A percentile compares a stretch with the other conserved stretches of the same genome.
phyloP scores from a whole-genome alignment of 2,888 invertebrate genomes.

The Platycheirus rosarum region DNA sequence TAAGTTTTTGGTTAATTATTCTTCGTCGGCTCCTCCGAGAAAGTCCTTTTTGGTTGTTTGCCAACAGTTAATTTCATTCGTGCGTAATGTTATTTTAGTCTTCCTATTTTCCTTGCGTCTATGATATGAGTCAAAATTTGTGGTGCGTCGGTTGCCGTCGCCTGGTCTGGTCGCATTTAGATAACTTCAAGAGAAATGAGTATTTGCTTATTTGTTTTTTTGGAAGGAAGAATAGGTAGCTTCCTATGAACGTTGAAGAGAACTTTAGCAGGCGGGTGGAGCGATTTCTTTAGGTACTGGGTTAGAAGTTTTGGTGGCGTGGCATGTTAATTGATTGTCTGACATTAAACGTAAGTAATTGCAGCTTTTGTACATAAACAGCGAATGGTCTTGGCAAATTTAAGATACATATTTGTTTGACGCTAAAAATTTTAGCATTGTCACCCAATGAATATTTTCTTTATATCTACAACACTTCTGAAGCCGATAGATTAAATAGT shows the following conservation, averaged over 20 bases:
- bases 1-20: constrained; percentile 72
- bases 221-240: neutral
- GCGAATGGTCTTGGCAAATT: constrained; percentile 49
- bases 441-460: no score
- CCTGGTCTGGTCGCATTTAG: constrained; percentile 59
- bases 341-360: constrained; percentile 59
- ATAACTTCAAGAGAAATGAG: constrained; percentile 68
- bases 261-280: constrained; percentile 13
- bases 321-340: constrained; percentile 63
- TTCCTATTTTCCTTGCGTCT: neutral
- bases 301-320: no score
- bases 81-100: constrained; percentile 49
- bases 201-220: constrained; percentile 55
- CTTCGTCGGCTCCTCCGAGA: constrained; percentile 26
- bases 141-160: no score
- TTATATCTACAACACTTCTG: no score
- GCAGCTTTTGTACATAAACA: constrained; percentile 26
- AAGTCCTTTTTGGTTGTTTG: constrained; percentile 30
- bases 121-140: constrained; percentile 1
- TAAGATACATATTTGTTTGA: no score
- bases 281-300: neutral
- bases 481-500: no score
- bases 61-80: constrained; percentile 57
- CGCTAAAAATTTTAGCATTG: no score
- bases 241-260: no score